These are phyloP conservation scores for Octomys mimax DNA, from an alignment of 2,797 vertebrate genomes.

Conservation along the genomic window DNA sequence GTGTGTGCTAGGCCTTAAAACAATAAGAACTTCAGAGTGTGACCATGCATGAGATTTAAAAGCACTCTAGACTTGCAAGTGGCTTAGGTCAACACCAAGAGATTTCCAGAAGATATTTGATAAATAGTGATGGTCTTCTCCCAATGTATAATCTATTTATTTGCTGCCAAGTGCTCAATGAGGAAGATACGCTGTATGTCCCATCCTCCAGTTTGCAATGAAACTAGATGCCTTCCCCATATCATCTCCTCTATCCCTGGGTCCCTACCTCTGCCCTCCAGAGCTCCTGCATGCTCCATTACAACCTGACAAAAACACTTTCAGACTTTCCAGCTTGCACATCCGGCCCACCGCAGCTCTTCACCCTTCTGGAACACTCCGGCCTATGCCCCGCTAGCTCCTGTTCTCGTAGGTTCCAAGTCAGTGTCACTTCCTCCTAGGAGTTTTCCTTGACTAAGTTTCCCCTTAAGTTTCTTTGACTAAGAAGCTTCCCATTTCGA, in stretches of 20 bases:
- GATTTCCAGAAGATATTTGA: background rate
- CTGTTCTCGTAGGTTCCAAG: background rate
- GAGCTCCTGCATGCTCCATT: rapidly evolving
- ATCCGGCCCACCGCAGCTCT: background rate
- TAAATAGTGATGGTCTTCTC: slow-evolving; percentile 29
- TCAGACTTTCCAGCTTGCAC: background rate
- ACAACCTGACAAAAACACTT: background rate
- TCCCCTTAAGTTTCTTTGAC: too few relatives aligned
- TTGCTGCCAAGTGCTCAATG: slow-evolving; percentile 10
- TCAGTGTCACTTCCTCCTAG: background rate
- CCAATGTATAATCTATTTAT: background rate
- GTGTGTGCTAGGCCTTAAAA: background rate
- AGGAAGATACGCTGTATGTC: background rate
- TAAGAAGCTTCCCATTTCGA: background rate
- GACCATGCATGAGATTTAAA: background rate
- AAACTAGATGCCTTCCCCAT: background rate
- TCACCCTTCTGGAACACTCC: background rate
- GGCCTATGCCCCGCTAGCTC: background rate
- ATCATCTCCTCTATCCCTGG: background rate
- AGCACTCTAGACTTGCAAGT: background rate
- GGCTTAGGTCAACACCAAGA: background rate
- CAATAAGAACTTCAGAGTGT: background rate
- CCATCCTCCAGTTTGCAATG: background rate
- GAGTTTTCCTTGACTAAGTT: background rate
- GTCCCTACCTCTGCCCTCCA: background rate